These are phyloP conservation scores for Sylvietta virens DNA, from an alignment of 2,113 vertebrate genomes.

Conservation along the genomic window DNA sequence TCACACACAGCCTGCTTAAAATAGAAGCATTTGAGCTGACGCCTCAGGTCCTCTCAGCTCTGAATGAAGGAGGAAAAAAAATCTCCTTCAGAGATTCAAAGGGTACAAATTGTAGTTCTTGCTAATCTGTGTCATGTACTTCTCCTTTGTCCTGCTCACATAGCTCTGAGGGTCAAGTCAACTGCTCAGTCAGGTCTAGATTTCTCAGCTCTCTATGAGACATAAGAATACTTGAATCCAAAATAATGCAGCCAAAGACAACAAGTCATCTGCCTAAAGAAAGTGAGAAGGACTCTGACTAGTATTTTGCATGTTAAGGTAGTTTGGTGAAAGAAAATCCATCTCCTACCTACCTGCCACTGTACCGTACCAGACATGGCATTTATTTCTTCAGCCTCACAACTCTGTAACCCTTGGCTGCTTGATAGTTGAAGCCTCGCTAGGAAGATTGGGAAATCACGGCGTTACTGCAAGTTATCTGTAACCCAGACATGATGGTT, in stretches of 20 bases:
- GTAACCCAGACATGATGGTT: not conserved
- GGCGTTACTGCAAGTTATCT: not conserved
- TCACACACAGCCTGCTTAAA: not conserved
- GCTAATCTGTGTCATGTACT: not conserved
- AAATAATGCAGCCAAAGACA: not conserved
- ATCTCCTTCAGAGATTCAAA: not conserved
- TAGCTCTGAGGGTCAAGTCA: not conserved
- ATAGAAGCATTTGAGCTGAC: not conserved
- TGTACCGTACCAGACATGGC: not conserved
- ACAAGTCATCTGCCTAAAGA: not conserved
- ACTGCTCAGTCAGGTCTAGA: not conserved
- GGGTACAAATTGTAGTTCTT: not conserved
- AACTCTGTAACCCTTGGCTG: not conserved
- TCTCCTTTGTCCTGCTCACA: not conserved
- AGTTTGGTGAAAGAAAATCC: not conserved
- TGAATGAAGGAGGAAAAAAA: not conserved
- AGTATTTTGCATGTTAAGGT: not conserved
- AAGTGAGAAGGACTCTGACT: not conserved
- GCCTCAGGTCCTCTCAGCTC: not conserved
- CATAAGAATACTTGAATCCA: not conserved
- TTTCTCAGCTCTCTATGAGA: not conserved
- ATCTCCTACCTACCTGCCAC: not conserved
- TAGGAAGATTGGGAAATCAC: accelerated
- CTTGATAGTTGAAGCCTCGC: not conserved
- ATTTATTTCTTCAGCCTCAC: not conserved